Evolutionary conservation across 2,888 invertebrate genomes (phyloP).

Genomic region (Eulithis testata): DNA sequence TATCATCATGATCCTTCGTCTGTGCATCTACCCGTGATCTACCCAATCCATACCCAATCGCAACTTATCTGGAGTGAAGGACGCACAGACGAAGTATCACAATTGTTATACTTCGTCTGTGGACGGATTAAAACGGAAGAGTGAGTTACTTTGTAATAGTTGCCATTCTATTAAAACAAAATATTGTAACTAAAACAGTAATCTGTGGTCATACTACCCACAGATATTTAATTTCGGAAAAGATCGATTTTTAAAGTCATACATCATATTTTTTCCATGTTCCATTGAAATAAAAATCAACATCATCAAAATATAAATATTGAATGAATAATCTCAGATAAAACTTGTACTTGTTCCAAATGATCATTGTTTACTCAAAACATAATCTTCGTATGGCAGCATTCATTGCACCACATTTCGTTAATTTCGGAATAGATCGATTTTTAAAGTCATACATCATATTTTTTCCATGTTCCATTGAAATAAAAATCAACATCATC

Average conservation of each 20-base stretch:
- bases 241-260: conserved; percentile 18
- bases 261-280: background rate
- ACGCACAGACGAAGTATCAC: too few relatives aligned
- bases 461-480: background rate
- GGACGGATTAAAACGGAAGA: conserved; percentile 26
- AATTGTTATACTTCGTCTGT: too few relatives aligned
- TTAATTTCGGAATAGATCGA: too few relatives aligned
- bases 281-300: background rate
- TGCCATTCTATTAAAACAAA: background rate
- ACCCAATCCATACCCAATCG: background rate
- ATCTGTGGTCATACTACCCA: background rate
- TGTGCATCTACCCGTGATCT: too few relatives aligned
- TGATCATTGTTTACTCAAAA: background rate
- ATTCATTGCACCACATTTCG: conserved; percentile 39
- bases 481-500: too few relatives aligned
- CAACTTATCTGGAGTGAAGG: background rate
- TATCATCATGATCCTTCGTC: too few relatives aligned
- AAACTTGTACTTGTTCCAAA: too few relatives aligned
- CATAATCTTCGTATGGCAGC: conserved; percentile 36
- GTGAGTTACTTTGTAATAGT: conserved; percentile 11
- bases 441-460: conserved; percentile 7
- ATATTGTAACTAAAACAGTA: too few relatives aligned
- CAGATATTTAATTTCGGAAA: conserved; percentile 21
- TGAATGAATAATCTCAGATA: too few relatives aligned
- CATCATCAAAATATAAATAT: too few relatives aligned